These are phyloP conservation scores for Pectinophora gossypiella DNA, from an alignment of 1,140 invertebrate genomes.

Conservation along the genomic window DNA sequence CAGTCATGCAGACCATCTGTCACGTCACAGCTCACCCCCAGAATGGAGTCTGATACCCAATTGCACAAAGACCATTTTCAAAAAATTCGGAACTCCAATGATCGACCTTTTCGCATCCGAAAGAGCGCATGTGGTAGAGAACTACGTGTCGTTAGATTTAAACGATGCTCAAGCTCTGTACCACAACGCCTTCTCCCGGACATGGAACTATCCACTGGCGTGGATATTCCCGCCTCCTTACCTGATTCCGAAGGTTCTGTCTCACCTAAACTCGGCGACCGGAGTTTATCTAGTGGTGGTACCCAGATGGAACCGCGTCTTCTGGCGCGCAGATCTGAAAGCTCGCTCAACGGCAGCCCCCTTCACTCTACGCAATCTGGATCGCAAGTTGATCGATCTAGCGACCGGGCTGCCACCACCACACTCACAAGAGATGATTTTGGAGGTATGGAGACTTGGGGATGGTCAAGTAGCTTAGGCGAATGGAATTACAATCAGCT, in stretches of 20 bases:
- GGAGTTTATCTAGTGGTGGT: background rate
- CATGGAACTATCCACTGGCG: background rate
- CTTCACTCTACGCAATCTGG: too few relatives aligned
- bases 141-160: background rate
- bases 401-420: too few relatives aligned
- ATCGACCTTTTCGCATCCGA: background rate
- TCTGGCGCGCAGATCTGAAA: too few relatives aligned
- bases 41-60: background rate
- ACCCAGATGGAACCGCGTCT: background rate
- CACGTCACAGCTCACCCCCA: background rate
- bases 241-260: background rate
- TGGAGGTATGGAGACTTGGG: too few relatives aligned
- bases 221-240: background rate
- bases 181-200: background rate
- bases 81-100: background rate
- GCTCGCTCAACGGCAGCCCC: too few relatives aligned
- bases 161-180: background rate
- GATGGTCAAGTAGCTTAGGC: too few relatives aligned
- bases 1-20: background rate
- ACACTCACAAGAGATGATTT: too few relatives aligned
- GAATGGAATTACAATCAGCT: too few relatives aligned
- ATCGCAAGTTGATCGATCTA: background rate
- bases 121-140: background rate
- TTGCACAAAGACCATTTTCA: background rate
- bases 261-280: background rate